Evolutionary conservation across 2,888 invertebrate species (phyloP), one percentile per base, ranked within the genome.

Genomic region (Biston stratarius): DNA sequence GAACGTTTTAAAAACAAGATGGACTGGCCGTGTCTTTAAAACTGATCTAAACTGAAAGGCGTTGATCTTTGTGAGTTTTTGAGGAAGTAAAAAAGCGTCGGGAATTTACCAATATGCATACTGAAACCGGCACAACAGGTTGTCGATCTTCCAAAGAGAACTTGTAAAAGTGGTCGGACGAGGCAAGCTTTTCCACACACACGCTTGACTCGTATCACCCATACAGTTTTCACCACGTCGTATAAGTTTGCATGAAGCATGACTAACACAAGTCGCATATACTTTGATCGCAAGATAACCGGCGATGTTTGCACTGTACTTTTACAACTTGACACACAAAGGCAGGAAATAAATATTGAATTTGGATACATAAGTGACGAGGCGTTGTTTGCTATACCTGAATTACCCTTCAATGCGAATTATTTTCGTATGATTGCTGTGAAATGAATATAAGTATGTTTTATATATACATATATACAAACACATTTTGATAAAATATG

Each of bases 141-240:
- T 82, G 74, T 76, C 67, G 76, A 75, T 81, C 74, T 77, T 77
- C 78, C 71, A 74, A 77, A 76, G 75, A 74, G 67, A 76, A 75
- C 73, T 74, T 74, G 77, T 77, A 78, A 78, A 82, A 82, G 80
- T 82, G 73, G 84, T 75, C 75, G 63, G 61, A 67, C 78, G 59
- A 60, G 74, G 61, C 73, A 61, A 65, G 74, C 70, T 76, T 77
- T 73, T 77, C 74, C 77, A 76, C 66, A 71, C 65, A 72, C 64
- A 69, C 61, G 68, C 65, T 44, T 63, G 12, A 15, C 60, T 62
- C 47, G n/a, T 47, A 62, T 51, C 60, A 61, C 55, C 55, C 69
- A 70, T 67, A 70, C 55, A 64, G 64, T 79, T 81, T 84, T 81
- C 80, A 75, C 79, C 68, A 66, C 70, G 65, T 72, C 64, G 71